Percentiles rank a stretch among this genome's conserved stretches.
These are phyloP conservation scores for Eremobia ochroleuca DNA, from an alignment of 2,888 invertebrate genomes.

Conservation along the genomic window DNA sequence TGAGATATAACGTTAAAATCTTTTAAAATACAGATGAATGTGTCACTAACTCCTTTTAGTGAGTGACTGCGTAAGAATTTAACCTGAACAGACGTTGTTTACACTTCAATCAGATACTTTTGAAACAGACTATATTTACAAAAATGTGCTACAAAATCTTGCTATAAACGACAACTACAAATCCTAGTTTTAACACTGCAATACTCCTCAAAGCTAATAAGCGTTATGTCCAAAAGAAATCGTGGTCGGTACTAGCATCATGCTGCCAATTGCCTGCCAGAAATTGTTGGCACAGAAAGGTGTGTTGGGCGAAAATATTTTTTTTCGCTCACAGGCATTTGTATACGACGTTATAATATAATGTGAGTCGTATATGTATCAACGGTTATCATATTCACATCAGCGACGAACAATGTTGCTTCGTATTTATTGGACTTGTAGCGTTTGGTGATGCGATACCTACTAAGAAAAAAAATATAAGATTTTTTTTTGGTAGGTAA, in stretches of 20 bases:
- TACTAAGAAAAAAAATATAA: background rate
- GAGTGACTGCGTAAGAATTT: background rate
- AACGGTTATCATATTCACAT: conserved; percentile 54
- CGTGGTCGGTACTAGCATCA: conserved; percentile 19
- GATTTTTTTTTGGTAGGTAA: too few relatives aligned
- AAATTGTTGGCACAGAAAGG: conserved; percentile 78
- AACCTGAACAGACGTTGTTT: background rate
- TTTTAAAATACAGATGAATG: background rate
- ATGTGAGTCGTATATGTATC: conserved; percentile 66
- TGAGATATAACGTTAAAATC: background rate
- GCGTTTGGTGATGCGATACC: background rate
- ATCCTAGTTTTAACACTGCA: conserved; percentile 11
- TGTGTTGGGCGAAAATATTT: conserved; percentile 76
- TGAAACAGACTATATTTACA: background rate
- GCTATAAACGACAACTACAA: background rate
- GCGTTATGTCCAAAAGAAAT: conserved; percentile 42
- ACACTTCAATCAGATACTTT: background rate
- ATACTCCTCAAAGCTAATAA: conserved; percentile 3
- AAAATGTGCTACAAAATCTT: background rate
- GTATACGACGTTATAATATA: conserved; percentile 55
- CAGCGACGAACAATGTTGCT: background rate
- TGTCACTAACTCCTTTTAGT: too few relatives aligned
- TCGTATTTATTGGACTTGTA: background rate
- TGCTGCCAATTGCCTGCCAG: conserved; percentile 62
- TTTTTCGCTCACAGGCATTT: conserved; percentile 60